These are phyloP conservation scores for Crocidura indochinensis DNA, from an alignment of 2,797 vertebrate genomes.

Conservation along the genomic window DNA sequence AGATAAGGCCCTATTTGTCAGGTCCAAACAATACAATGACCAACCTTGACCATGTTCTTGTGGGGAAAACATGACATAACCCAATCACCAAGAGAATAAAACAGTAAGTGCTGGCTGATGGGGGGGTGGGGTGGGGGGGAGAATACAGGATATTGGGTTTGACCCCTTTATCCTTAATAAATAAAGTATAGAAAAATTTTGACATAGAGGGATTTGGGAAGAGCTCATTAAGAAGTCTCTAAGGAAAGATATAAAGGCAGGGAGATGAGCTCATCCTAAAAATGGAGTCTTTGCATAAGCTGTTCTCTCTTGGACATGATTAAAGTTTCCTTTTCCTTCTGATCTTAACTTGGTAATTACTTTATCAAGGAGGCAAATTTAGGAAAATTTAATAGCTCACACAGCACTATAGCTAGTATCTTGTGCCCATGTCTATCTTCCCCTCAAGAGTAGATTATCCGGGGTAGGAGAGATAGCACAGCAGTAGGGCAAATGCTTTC, in stretches of 20 bases:
- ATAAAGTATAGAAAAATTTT: neutral
- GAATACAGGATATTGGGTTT: neutral
- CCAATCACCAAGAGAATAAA: conserved; percentile 1
- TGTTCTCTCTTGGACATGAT: neutral
- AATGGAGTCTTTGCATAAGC: neutral
- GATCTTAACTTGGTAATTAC: neutral
- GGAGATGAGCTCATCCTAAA: neutral
- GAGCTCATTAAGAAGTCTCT: neutral
- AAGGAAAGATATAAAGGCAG: conserved; percentile 5
- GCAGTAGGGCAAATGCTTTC: no score
- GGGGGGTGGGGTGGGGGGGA: neutral
- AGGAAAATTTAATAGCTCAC: conserved; percentile 12
- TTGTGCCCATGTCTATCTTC: neutral
- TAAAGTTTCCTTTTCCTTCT: conserved; percentile 29
- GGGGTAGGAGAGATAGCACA: no score
- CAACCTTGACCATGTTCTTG: neutral
- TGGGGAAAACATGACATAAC: neutral
- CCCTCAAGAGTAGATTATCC: neutral
- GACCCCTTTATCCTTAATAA: neutral
- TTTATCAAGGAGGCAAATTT: conserved; percentile 47
- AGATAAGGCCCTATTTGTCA: neutral
- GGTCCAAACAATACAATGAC: neutral
- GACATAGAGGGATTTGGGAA: neutral
- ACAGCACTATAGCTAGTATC: no score
- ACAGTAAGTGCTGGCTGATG: neutral